Base-by-base conservation (phyloP, 64 coral and sea anemone species). In the Orbicella faveolata region DNA sequence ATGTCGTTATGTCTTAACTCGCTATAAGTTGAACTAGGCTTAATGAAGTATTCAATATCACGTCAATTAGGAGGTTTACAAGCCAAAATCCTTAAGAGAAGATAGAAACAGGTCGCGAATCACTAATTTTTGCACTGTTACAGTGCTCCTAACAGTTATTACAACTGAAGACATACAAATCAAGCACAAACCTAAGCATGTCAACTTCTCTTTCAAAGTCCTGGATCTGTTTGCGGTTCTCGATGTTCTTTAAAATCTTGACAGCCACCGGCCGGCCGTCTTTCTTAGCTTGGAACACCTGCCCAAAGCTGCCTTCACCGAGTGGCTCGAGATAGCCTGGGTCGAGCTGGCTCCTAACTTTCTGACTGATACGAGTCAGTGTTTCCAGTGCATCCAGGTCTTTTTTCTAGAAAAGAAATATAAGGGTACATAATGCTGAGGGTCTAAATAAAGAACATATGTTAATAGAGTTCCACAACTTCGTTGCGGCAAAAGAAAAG, bases 141-240 rank as follows among this genome's bases (percentile, higher is more conserved):
- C 44, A 6, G 44, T 69, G 9, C 34, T 3, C 34, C 20, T 15
- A 36, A 68, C 3, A 86, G 19, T 15, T 25, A 48, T 26, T 36
- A 41, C 15, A 36, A n/a, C 33, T 44, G 4, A 19, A 18, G 21
- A 19, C 6, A 2, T 68, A 5, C 6, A 9, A 6, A 23, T 51
- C 44, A 30, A 30, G 30, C 30, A 77, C 39, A 4, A 80, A 51
- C 92, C 86, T 93, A 6, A 93, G 36, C 3, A 52, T 89, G 34
- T 93, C 78, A 9, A 93, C 92, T 83, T 93, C 92, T 76, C 92
- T 52, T 44, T 93, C 92, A 76, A 93, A 93, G 26, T 41, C 54
- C 59, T 78, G 10, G 5, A 93, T 77, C 41, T 84, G 80, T 23
- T 73, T 89, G n/a, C 2, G 44, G 61, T 68, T 76, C 11, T 89